Percentiles rank a stretch among this genome's conserved stretches.
Evolutionary conservation across 1,140 invertebrate species (phyloP).

Genomic region (Belonocnema kinseyi): DNA sequence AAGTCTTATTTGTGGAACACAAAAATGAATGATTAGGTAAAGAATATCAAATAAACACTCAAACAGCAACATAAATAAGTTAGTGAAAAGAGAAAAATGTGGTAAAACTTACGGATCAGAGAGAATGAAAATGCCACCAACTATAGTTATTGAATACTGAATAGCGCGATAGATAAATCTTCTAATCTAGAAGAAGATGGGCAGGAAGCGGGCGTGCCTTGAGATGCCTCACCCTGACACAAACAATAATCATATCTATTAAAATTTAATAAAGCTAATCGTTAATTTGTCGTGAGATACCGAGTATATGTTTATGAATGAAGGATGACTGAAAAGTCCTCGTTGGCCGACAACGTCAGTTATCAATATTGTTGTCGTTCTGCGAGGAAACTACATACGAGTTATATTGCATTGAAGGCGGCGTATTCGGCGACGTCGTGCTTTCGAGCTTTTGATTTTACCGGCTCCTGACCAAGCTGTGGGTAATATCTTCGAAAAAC

Average conservation of each 20-base stretch:
- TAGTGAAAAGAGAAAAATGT: neutral
- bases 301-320: conserved; percentile 21
- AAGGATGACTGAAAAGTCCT: conserved; percentile 13
- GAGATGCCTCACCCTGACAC: conserved; percentile 66
- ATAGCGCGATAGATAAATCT: conserved; percentile 39
- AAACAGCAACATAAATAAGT: neutral
- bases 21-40: neutral
- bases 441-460: conserved; percentile 13
- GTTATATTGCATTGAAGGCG: neutral
- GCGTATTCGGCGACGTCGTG: neutral
- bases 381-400: conserved; percentile 10
- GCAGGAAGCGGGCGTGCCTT: conserved; percentile 64
- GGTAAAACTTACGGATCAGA: neutral
- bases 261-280: conserved; percentile 45
- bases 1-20: neutral
- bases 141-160: conserved; percentile 44
- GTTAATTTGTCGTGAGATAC: conserved; percentile 21
- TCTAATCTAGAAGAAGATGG: conserved; percentile 36
- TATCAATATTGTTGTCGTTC: conserved; percentile 40
- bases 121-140: conserved; percentile 25
- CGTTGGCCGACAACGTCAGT: conserved; percentile 27
- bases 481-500: conserved; percentile 14
- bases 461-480: conserved; percentile 3
- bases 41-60: neutral
- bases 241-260: conserved; percentile 70